Conservation (phyloP, 2,113 vertebrate genomes). For the Trematomus loennbergii region DNA sequence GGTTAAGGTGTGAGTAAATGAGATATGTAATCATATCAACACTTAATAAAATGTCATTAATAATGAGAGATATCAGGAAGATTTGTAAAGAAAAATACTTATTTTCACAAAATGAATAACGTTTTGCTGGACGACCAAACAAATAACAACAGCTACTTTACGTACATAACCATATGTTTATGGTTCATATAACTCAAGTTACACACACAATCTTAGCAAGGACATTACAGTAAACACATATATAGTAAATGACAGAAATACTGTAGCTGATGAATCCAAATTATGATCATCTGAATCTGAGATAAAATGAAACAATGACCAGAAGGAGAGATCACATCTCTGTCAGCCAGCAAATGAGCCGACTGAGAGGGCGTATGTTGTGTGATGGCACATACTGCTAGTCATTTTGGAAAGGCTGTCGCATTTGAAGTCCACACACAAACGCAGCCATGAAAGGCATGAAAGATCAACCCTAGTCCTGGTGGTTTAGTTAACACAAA, state of each 20-base stretch:
- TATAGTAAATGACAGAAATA: background rate
- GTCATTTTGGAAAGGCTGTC: constrained; percentile 39
- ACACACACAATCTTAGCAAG: background rate
- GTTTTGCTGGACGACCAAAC: too few species aligned
- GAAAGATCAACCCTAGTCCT: constrained; percentile 42
- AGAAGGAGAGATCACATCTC: constrained; percentile 50
- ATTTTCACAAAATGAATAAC: too few species aligned
- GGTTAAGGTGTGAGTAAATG: too few species aligned
- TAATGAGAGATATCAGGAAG: too few species aligned
- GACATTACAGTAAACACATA: background rate
- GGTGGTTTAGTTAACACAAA: constrained; percentile 46
- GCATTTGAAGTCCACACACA: constrained; percentile 50
- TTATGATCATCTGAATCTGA: background rate
- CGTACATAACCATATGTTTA: too few species aligned
- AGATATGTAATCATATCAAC: too few species aligned
- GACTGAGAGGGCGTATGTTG: constrained; percentile 42
- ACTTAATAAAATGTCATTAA: too few species aligned
- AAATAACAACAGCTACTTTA: too few species aligned
- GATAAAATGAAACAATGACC: constrained; percentile 44
- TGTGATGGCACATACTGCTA: constrained; percentile 50
- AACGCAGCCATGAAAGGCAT: constrained; percentile 20
- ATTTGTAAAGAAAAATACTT: too few species aligned
- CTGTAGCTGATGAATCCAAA: background rate
- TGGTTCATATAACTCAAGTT: background rate
- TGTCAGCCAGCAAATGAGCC: constrained; percentile 39